Evolutionary conservation across 1,140 invertebrate genomes (phyloP), one percentile per base, ranked within the genome.

Genomic region (Capitella teleta): DNA sequence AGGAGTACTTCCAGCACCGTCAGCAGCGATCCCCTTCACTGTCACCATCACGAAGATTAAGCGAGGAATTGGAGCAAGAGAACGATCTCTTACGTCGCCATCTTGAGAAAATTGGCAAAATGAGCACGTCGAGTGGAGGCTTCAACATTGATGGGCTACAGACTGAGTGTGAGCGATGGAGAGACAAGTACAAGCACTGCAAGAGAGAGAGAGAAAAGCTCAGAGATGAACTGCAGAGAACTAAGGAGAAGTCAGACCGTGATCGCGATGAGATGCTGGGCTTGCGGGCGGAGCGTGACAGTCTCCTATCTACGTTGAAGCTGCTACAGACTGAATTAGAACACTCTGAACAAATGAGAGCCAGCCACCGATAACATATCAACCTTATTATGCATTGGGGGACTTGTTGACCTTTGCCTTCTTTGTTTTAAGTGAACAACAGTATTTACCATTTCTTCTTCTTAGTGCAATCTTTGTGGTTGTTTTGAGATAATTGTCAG

Each of bases 271-370:
- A 66, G 28, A 25, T 64, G 8, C 18, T 49, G 30, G 49, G 45
- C 1, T 45, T 56, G 32, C 49, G 34, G 6, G 47, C 58, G 38
- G 64, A 68, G 49, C 60, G 61, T 42, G 52, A 63, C 3, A 62
- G 61, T 0, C 49, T 67, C 34, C 26, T 66, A 12, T 50, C 53
- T 12, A 62, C 64, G n/a, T 34, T 65, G 8, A 52, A 60, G 21
- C 41, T 63, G 14, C 50, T 68, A 36, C 66, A 68, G 51, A 61
- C 64, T 23, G 66, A 68, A 43, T 49, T 68, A 14, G 30, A 58
- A 12, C 28, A 49, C 21, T 66, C 61, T 6, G 63, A 66, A 32
- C n/a, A 37, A 16, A 38, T 48, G 47, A 34, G 47, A 23, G 8
- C 8, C 30, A 32, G n/a, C 8, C n/a, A 8, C 8, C 8, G n/a